Base-by-base conservation (phyloP, 1,140 invertebrate genomes). In the Drosophila eugracilis region DNA sequence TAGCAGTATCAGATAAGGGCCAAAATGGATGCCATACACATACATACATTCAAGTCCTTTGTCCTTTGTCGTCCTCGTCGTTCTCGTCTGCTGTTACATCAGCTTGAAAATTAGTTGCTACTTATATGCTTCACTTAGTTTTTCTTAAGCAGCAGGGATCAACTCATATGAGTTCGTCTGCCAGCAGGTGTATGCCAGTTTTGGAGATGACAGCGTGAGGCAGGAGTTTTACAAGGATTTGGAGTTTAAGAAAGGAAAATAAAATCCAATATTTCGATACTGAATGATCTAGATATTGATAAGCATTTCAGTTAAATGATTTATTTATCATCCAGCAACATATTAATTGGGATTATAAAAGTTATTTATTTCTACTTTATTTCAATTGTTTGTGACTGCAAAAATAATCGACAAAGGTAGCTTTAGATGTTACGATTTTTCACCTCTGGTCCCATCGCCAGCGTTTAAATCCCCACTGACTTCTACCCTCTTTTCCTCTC, bases 71-170 rank as follows among this genome's bases (percentile, higher is more conserved):
- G 34, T 52, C 30, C 36, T 24, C 37, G 14, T 58, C 48, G 34
- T 50, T 52, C 58, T 71, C 59, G 79, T 75, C 60, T 81, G 69
- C 77, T 75, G 76, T 73, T 85, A 75, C 81, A 80, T 85, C 81
- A 85, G 81, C 81, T 86, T 74, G 81, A 86, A 86, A 86, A 86
- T 86, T 86, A 86, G 81, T 88, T 86, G 77, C 77, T 86, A 86
- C 81, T 86, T 86, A 80, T 86, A 78, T 86, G 81, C 81, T 86
- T 86, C 81, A 86, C 81, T 86, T 86, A 86, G 83, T 86, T 86
- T 80, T 86, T 86, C 81, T 86, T 86, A 86, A 86, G 81, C 78
- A 86, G 81, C 81, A 78, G 57, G 81, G 81, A 86, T 86, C 81
- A 86, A 79, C 77, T 76, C 66, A 58, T 62, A 59, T 60, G 36